Conservation (phyloP, 2,797 vertebrate genomes). For the Paguma larvata region DNA sequence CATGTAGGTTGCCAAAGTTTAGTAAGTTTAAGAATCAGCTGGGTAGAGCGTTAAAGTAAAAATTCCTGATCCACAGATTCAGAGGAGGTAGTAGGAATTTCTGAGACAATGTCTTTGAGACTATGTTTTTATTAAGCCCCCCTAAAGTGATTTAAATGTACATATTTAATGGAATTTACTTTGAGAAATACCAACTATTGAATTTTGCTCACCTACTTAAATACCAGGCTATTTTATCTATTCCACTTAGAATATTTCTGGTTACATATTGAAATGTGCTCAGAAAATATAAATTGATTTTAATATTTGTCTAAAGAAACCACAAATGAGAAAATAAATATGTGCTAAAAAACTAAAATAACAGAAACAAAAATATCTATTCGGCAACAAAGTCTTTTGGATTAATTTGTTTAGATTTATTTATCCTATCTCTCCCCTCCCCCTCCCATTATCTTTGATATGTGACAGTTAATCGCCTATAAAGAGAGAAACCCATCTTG, state of each 20-base stretch:
- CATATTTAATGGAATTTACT: neutral
- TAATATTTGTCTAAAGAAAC: slow-evolving; percentile 16
- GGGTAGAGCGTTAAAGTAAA: neutral
- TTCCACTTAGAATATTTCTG: slow-evolving; percentile 35
- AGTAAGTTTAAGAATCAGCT: neutral
- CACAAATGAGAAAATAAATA: slow-evolving; percentile 31
- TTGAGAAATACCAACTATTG: slow-evolving; percentile 5
- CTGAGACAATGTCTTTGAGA: neutral
- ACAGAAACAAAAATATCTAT: slow-evolving; percentile 7
- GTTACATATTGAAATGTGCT: slow-evolving; percentile 41
- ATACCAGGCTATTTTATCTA: slow-evolving; percentile 4
- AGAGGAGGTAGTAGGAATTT: neutral
- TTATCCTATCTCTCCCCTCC: neutral
- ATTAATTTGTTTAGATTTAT: slow-evolving; percentile 44
- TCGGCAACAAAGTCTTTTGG: neutral
- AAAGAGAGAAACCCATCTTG: neutral
- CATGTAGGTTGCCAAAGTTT: neutral
- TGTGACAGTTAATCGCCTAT: neutral
- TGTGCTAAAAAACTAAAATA: neutral
- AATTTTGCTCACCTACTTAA: slow-evolving; percentile 24
- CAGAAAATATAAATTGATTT: slow-evolving; percentile 52
- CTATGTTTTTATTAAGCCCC: neutral
- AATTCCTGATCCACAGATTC: neutral
- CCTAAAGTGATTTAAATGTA: neutral
- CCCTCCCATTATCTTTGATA: neutral